A percentile compares a stretch with the other conserved stretches of the same genome.
Evolutionary conservation across 2,888 invertebrate species (phyloP).

Genomic region (Drosophila anceps): DNA sequence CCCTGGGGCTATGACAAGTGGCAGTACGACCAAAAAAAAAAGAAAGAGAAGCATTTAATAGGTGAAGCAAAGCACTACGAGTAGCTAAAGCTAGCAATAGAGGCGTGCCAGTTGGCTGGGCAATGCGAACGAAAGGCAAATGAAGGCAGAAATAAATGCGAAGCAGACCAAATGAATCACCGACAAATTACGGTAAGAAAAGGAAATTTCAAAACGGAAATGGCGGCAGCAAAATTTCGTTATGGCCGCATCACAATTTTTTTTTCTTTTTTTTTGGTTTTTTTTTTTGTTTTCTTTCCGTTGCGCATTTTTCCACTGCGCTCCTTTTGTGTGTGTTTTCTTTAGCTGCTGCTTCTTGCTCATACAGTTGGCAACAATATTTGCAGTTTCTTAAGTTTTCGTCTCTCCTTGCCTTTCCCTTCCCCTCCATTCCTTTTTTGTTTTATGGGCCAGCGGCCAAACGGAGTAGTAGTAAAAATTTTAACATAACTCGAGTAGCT

Average conservation of each 20-base stretch:
- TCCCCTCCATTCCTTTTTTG: conserved; percentile 4
- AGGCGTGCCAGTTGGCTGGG: background rate
- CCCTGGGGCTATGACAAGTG: conserved; percentile 46
- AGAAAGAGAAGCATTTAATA: conserved; percentile 55
- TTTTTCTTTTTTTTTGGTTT: conserved; percentile 21
- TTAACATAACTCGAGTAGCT: conserved; percentile 59
- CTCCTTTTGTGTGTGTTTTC: conserved; percentile 11
- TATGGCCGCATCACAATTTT: conserved; percentile 61
- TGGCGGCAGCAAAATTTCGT: conserved; percentile 68
- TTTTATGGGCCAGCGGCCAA: conserved; percentile 53
- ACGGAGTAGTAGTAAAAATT: conserved; percentile 65
- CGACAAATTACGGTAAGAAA: conserved; percentile 75
- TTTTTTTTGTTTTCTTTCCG: conserved; percentile 23
- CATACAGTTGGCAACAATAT: conserved; percentile 48
- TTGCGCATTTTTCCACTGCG: conserved; percentile 17
- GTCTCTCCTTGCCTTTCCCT: background rate
- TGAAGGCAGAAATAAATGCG: conserved; percentile 33
- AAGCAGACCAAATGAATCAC: conserved; percentile 70
- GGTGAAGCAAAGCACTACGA: conserved; percentile 17
- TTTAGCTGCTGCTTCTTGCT: conserved; percentile 1
- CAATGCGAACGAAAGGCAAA: conserved; percentile 38
- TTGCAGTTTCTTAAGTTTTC: conserved; percentile 56
- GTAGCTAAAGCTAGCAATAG: conserved; percentile 21
- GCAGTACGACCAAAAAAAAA: conserved; percentile 35
- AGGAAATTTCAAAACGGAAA: conserved; percentile 65